These are phyloP conservation scores for Stomatorhinus ivindoensis DNA, from an alignment of 2,113 vertebrate species.

Conservation along the genomic window DNA sequence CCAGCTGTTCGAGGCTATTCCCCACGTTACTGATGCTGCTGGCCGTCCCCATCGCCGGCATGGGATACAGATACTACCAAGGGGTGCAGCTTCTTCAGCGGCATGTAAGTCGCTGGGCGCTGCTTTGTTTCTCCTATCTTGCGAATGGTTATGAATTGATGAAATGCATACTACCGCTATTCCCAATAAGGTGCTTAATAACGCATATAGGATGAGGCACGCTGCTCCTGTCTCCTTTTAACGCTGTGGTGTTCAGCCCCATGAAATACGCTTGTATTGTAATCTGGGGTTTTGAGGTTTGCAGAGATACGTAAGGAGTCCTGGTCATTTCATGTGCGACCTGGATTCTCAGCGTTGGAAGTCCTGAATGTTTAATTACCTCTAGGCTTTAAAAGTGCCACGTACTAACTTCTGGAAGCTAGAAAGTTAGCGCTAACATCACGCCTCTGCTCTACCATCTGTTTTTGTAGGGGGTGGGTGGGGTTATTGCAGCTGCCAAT, in stretches of 20 bases:
- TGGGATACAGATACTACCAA: constrained; percentile 52
- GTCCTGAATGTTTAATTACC: neutral
- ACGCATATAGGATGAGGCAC: neutral
- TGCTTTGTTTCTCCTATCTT: neutral
- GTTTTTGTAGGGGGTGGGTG: constrained; percentile 35
- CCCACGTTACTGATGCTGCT: constrained; percentile 44
- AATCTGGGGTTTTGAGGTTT: neutral
- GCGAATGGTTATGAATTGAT: neutral
- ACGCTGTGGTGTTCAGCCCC: neutral
- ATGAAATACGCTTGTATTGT: neutral
- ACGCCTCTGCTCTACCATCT: neutral
- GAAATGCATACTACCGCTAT: neutral
- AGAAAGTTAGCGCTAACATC: neutral
- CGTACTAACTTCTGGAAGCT: neutral
- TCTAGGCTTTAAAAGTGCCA: neutral
- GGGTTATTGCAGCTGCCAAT: constrained; percentile 39
- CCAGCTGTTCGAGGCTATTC: constrained; percentile 21
- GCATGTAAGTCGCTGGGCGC: constrained; percentile 48
- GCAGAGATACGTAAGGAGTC: neutral
- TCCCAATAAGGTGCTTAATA: neutral
- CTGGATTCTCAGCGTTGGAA: neutral
- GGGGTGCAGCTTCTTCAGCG: constrained; percentile 46
- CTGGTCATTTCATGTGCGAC: neutral
- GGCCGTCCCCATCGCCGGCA: constrained; percentile 52
- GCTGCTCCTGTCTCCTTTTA: neutral